phyloP scores from a whole-genome alignment of 2,888 invertebrate genomes.

The Caradrina clavipalpis region DNA sequence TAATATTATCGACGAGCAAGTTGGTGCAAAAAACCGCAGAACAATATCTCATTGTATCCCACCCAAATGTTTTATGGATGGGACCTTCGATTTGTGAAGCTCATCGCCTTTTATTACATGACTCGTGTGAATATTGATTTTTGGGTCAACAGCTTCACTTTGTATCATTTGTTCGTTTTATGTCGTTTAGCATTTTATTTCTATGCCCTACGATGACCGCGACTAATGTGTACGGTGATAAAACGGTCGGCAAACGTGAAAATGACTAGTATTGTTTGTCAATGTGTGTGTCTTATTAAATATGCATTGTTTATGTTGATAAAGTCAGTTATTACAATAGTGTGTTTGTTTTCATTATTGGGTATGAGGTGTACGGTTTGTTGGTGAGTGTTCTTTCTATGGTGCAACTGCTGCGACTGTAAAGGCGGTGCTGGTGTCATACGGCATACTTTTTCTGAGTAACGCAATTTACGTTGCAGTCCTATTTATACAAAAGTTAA shows the following conservation, averaged over 20 bases:
- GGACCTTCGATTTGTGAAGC: slow-evolving; percentile 86
- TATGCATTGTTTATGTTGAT: slow-evolving; percentile 59
- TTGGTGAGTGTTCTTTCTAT: background rate
- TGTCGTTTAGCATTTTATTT: slow-evolving; percentile 73
- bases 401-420: background rate
- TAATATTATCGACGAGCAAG: slow-evolving; percentile 19
- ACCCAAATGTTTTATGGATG: slow-evolving; percentile 84
- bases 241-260: slow-evolving; percentile 65
- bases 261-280: slow-evolving; percentile 58
- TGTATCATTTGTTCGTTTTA: slow-evolving; percentile 76
- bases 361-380: background rate
- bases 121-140: slow-evolving; percentile 88
- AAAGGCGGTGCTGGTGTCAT: too few relatives aligned
- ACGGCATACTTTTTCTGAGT: too few relatives aligned
- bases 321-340: slow-evolving; percentile 40
- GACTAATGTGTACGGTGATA: slow-evolving; percentile 71
- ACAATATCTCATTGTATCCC: slow-evolving; percentile 70
- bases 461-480: too few relatives aligned
- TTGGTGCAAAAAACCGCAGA: slow-evolving; percentile 42
- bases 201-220: slow-evolving; percentile 71
- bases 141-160: slow-evolving; percentile 86
- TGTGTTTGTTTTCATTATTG: slow-evolving; percentile 59
- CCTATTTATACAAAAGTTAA: too few relatives aligned
- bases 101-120: slow-evolving; percentile 85
- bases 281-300: slow-evolving; percentile 64